A percentile compares a stretch with the other conserved stretches of the same genome.
These are phyloP conservation scores for Fistularia tabacaria DNA, from an alignment of 2,797 vertebrate genomes.

Conservation along the genomic window DNA sequence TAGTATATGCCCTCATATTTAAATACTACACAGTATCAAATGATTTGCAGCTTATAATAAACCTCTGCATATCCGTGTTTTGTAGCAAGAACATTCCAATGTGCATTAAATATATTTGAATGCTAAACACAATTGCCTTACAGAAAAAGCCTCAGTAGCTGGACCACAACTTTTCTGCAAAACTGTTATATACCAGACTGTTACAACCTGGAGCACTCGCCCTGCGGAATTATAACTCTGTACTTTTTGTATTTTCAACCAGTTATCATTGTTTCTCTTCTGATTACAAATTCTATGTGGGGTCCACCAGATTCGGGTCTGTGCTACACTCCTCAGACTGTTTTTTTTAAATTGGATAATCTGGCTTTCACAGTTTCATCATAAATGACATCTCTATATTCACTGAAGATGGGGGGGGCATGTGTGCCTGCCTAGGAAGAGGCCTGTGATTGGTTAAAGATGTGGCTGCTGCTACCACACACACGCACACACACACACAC, in stretches of 20 bases:
- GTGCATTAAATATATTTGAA: too few species aligned
- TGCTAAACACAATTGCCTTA: neutral
- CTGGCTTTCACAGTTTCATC: slow-evolving; percentile 16
- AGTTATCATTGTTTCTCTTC: slow-evolving; percentile 17
- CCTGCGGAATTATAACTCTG: slow-evolving; percentile 1
- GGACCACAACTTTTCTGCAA: slow-evolving; percentile 38
- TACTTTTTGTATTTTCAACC: slow-evolving; percentile 13
- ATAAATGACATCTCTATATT: slow-evolving; percentile 27
- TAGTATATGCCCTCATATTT: too few species aligned
- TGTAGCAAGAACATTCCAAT: too few species aligned
- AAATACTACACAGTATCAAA: too few species aligned
- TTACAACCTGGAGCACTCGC: slow-evolving; percentile 10
- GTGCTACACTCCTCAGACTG: neutral
- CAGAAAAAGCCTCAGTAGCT: slow-evolving; percentile 38
- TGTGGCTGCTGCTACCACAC: slow-evolving; percentile 28
- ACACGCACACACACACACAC: neutral
- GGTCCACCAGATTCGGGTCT: too few species aligned
- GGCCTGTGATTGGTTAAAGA: slow-evolving; percentile 40
- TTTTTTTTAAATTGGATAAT: neutral
- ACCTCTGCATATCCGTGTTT: too few species aligned
- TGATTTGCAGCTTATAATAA: too few species aligned
- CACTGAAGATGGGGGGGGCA: slow-evolving; percentile 12
- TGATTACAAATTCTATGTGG: too few species aligned
- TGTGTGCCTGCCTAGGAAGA: neutral
- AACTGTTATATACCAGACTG: slow-evolving; percentile 38